Percentiles rank a stretch among this genome's conserved stretches.
These are phyloP conservation scores for Pelobates cultripes DNA, from an alignment of 2,797 vertebrate species.

Conservation along the genomic window DNA sequence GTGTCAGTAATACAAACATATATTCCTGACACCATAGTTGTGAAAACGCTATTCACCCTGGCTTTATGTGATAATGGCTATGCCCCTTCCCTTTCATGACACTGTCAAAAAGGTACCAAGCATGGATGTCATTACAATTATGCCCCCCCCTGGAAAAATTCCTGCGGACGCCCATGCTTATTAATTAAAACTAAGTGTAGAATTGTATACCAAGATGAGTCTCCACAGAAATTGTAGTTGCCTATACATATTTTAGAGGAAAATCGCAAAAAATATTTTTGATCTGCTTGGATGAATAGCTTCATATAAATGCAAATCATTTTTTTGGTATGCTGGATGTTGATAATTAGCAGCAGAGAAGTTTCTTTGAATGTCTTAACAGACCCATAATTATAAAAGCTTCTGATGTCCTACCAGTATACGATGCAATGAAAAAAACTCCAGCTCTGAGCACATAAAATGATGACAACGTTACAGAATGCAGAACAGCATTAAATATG, in stretches of 20 bases:
- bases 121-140: no score
- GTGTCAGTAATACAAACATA: no score
- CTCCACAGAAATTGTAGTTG: slow-evolving; percentile 6
- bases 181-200: not conserved
- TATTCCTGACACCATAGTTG: no score
- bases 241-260: not conserved
- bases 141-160: no score
- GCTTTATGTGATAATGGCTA: no score
- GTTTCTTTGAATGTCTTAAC: slow-evolving; percentile 33
- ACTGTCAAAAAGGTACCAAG: no score
- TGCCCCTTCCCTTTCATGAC: no score
- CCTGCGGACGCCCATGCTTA: no score
- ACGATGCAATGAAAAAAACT: slow-evolving; percentile 26
- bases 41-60: no score
- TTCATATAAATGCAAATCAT: slow-evolving; percentile 52
- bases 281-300: slow-evolving; percentile 32
- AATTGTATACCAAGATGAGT: not conserved
- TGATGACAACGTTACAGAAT: slow-evolving; percentile 37
- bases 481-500: slow-evolving; percentile 34
- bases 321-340: slow-evolving; percentile 44
- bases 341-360: slow-evolving; percentile 39
- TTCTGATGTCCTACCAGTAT: slow-evolving; percentile 45
- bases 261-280: slow-evolving; percentile 24
- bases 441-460: slow-evolving; percentile 18
- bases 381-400: slow-evolving; percentile 48